Evolutionary conservation across 2,113 vertebrate genomes (phyloP).

Genomic region (Festucalex cinctus): DNA sequence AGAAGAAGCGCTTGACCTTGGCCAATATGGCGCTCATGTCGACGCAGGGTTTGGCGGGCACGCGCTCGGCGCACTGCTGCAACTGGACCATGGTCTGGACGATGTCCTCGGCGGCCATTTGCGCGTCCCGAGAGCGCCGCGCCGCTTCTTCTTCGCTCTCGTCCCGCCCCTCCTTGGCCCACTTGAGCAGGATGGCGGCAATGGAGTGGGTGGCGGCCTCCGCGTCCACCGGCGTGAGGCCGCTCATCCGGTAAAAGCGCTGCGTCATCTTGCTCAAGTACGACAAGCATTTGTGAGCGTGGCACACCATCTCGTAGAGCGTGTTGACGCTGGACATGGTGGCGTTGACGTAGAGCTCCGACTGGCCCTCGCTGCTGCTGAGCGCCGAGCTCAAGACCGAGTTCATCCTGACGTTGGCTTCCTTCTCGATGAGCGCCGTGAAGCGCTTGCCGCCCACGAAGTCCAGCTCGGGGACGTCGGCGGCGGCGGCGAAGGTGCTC

Average conservation of each 20-base stretch:
- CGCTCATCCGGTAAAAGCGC: slow-evolving; percentile 9
- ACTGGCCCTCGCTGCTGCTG: background rate
- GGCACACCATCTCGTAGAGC: slow-evolving; percentile 3
- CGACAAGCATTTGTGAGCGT: slow-evolving; percentile 7
- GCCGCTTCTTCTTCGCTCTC: background rate
- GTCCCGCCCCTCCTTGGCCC: background rate
- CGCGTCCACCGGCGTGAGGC: background rate
- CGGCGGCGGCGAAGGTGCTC: slow-evolving; percentile 3
- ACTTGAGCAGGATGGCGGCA: slow-evolving; percentile 3
- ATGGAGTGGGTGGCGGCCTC: background rate
- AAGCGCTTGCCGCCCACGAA: slow-evolving; percentile 3
- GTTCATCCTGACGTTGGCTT: slow-evolving; percentile 9
- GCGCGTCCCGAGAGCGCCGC: background rate
- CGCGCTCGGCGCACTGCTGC: background rate
- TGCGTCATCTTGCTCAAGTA: slow-evolving; percentile 9
- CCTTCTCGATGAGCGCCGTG: slow-evolving; percentile 5
- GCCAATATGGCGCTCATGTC: slow-evolving; percentile 5
- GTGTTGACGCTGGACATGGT: slow-evolving; percentile 10
- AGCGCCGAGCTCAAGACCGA: background rate
- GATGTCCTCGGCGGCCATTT: background rate
- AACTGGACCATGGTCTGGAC: slow-evolving; percentile 4
- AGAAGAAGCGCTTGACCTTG: slow-evolving; percentile 2
- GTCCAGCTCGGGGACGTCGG: background rate
- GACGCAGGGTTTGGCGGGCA: background rate
- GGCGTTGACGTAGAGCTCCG: slow-evolving; percentile 5